Base-by-base conservation (phyloP, 2,888 invertebrate species). In the Phrixothrix hirtus region DNA sequence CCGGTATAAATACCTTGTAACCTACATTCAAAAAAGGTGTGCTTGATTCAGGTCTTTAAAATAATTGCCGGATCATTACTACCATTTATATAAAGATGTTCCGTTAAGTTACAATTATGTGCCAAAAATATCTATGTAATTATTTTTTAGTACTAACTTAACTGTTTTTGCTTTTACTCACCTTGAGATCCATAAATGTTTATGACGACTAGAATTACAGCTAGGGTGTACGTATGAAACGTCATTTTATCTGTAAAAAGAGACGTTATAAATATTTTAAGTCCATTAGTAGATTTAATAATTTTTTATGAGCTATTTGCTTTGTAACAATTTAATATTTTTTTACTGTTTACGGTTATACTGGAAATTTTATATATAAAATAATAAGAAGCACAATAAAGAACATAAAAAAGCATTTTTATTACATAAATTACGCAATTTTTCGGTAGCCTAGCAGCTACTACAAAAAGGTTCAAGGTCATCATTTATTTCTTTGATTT, bases 181-280 rank as follows among this genome's bases (percentile, higher is more conserved):
- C 72, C 72, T 66, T 68, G 60, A 41, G 56, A 61, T 60, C 65
- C 67, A 58, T 68, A 64, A 57, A 69, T 59, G 62, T 66, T 69
- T 49, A 57, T 56, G 61, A 70, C 47, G 66, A 71, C 71, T 70
- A 72, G 67, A 63, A 69, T 51, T 46, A 65, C 50, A 43, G 61
- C 60, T 60, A 69, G 60, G 42, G 64, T 58, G 36, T 64, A 56
- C 52, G 59, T 55, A 50, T 62, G 61, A 42, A 44, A 59, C 34
- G 56, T 53, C 71, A 72, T 72, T 68, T 70, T 70, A 39, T 55
- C 55, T 55, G 55, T 26, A 55, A 55, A 27, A 42, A 37, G 38
- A 21, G 41, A n/a, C n/a, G n/a, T n/a, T n/a, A n/a, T n/a, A n/a
- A n/a, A n/a, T n/a, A n/a, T n/a, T n/a, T n/a, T n/a, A n/a, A n/a